Evolutionary conservation across 2,113 vertebrate species (phyloP), one percentile per base, ranked within the genome.

Genomic region (Prionailurus viverrinus): DNA sequence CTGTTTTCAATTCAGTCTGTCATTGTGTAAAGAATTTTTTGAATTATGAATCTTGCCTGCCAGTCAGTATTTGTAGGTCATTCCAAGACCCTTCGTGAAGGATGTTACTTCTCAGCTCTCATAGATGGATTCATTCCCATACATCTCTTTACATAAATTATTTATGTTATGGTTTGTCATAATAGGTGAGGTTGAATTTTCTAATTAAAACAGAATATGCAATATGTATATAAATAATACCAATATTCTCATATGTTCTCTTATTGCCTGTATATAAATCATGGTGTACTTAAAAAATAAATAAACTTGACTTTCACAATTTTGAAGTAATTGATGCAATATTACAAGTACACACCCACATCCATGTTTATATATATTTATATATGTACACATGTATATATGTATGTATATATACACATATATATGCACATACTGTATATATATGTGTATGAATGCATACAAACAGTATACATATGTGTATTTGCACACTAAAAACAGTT

Each of bases 1-100:
- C 69, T 95, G 25, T 94, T 96, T 94, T 94, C 81, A 91, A 91
- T 93, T 95, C 93, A 97, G 4, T 93, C 53, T 96, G 45, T 95
- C 89, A 94, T 51, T 55, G 39, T 97, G 36, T 73, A 81, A 93
- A 94, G 65, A 79, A 66, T 61, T 74, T 96, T 92, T 96, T 95
- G 71, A 95, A 94, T 88, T 81, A 69, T 78, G 65, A 93, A 69
- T 95, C n/a, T 88, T 97, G 18, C 91, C 93, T 92, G 25, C 33
- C 31, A 84, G 55, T 13, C 41, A 93, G 11, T 88, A 0, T 84
- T 95, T 97, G 96, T 53, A 90, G 65, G 19, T 93, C 48, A 91
- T 89, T 92, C 18, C 29, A 36, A 36, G 18, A 58, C 10, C 53
- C 25, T 39, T 53, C 76, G n/a, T 66, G 51, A 86, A 93, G 29